A percentile compares a stretch with the other conserved stretches of the same genome.
These are phyloP conservation scores for Phortica variegata DNA, from an alignment of 1,140 invertebrate species.

Conservation along the genomic window DNA sequence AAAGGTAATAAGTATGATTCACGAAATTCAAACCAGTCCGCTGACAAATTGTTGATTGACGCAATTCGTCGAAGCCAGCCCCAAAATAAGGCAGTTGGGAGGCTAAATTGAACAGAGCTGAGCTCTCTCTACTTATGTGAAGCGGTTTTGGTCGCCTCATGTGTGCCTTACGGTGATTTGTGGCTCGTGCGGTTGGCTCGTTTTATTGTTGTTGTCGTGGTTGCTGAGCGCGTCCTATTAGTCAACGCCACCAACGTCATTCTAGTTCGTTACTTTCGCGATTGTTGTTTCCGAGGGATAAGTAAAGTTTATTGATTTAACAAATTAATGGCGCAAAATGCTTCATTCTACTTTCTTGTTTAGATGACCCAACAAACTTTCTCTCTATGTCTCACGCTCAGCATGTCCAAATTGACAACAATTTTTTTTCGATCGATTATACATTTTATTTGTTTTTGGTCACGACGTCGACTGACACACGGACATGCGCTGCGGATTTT, in stretches of 20 bases:
- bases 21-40: constrained; percentile 15
- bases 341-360: constrained; percentile 38
- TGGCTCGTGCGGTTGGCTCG: constrained; percentile 2
- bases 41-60: constrained; percentile 51
- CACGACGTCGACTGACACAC: constrained; percentile 49
- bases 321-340: constrained; percentile 44
- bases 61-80: constrained; percentile 26
- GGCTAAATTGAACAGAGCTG: too few relatives aligned
- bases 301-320: constrained; percentile 54
- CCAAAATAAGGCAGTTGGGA: too few relatives aligned
- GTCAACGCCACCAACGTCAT: too few relatives aligned
- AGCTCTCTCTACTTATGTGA: too few relatives aligned
- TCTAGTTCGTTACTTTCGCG: too few relatives aligned
- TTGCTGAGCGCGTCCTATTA: constrained; percentile 19
- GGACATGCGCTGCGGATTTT: too few relatives aligned
- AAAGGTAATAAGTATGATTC: background rate
- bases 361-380: constrained; percentile 52
- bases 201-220: constrained; percentile 14
- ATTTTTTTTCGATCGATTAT: constrained; percentile 49
- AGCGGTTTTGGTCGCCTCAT: constrained; percentile 19
- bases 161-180: constrained; percentile 1
- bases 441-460: constrained; percentile 51
- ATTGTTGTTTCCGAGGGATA: constrained; percentile 47
- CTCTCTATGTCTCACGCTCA: constrained; percentile 26
- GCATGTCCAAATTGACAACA: constrained; percentile 14